These are phyloP conservation scores for Piaya cayana DNA, from an alignment of 2,113 vertebrate genomes.

Conservation along the genomic window DNA sequence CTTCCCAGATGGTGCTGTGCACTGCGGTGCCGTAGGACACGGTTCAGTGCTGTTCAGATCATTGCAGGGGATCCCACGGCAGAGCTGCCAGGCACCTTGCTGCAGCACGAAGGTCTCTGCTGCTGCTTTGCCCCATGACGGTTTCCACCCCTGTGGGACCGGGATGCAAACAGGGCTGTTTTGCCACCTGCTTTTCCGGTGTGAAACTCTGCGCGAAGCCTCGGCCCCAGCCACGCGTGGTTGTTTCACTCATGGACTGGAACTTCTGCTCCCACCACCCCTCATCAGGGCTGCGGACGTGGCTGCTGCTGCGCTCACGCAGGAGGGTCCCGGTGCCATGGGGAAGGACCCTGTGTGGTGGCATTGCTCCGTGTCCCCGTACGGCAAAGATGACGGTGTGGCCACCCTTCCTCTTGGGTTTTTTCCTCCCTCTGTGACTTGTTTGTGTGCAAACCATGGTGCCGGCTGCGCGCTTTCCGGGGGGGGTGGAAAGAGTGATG, in stretches of 20 bases:
- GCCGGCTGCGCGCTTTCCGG: neutral
- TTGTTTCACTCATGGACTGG: neutral
- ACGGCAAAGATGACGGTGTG: accelerated
- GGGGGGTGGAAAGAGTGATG: slow-evolving; percentile 46
- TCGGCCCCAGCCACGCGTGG: neutral
- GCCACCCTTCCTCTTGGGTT: neutral
- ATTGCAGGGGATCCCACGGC: no score
- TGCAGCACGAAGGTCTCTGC: neutral
- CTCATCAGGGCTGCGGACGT: no score
- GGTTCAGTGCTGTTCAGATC: no score
- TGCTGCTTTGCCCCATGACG: neutral
- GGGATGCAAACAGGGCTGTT: neutral
- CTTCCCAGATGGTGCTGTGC: no score
- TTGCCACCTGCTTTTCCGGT: neutral
- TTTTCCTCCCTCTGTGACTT: neutral
- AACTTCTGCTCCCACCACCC: neutral
- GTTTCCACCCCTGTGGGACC: neutral
- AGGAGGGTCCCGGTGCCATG: accelerated
- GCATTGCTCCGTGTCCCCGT: neutral
- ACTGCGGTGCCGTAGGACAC: no score
- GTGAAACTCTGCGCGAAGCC: neutral
- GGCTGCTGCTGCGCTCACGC: no score
- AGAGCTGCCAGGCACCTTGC: neutral
- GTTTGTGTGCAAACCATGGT: accelerated
- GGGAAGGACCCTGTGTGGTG: accelerated